Evolutionary conservation across 2,113 vertebrate species (phyloP).

Genomic region (Clarias gariepinus): DNA sequence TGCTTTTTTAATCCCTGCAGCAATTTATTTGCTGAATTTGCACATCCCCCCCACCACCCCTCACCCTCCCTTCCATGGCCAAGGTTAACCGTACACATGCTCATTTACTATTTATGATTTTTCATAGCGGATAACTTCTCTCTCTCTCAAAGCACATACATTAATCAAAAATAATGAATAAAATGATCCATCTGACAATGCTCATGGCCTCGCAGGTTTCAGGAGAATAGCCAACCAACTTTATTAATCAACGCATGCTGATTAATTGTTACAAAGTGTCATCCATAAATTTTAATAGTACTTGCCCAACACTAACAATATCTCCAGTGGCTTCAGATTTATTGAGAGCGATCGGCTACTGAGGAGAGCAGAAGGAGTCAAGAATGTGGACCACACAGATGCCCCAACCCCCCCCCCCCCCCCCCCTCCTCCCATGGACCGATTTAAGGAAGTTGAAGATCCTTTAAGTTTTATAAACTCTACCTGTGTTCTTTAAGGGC

Average conservation of each 20-base stretch:
- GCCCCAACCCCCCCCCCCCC: not conserved
- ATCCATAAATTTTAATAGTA: slow-evolving; percentile 99
- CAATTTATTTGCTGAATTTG: slow-evolving; percentile 87
- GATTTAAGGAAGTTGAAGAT: slow-evolving; percentile 33
- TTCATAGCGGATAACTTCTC: slow-evolving; percentile 85
- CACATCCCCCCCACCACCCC: slow-evolving; percentile 83
- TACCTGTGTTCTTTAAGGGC: slow-evolving; percentile 50
- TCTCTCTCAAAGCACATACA: slow-evolving; percentile 85
- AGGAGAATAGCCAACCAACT: slow-evolving; percentile 98
- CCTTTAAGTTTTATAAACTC: slow-evolving; percentile 20
- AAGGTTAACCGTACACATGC: slow-evolving; percentile 96
- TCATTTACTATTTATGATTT: slow-evolving; percentile 99
- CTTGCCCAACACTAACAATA: slow-evolving; percentile 99
- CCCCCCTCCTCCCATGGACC: slow-evolving; percentile 10
- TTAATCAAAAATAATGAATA: slow-evolving; percentile 99
- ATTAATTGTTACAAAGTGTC: slow-evolving; percentile 98
- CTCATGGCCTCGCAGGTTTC: slow-evolving; percentile 92
- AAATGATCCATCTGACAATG: slow-evolving; percentile 99
- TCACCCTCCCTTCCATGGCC: slow-evolving; percentile 83
- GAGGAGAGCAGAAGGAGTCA: slow-evolving; percentile 63
- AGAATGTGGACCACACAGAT: slow-evolving; percentile 38
- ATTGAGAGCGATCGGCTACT: slow-evolving; percentile 86
- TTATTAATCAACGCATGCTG: slow-evolving; percentile 99
- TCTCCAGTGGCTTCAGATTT: slow-evolving; percentile 99
- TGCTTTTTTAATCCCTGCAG: slow-evolving; percentile 87